Percentiles rank a stretch among this genome's conserved stretches.
These are phyloP conservation scores for Bedellia somnulentella DNA, from an alignment of 2,888 invertebrate species.

Conservation along the genomic window DNA sequence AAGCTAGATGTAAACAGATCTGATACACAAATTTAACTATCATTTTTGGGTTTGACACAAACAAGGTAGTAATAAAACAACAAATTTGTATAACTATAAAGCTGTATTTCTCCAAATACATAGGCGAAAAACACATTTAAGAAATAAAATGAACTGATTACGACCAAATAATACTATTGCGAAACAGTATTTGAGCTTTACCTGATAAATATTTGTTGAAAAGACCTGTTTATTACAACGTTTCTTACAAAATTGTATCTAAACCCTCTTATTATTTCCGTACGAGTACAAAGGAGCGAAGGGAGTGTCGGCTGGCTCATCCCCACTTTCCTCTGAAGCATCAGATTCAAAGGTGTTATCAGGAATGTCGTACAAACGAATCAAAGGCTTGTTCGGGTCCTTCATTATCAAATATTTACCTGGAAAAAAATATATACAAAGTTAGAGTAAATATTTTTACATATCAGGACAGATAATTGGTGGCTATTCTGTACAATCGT, in stretches of 20 bases:
- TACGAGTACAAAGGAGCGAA: constrained; percentile 54
- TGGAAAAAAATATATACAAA: constrained; percentile 21
- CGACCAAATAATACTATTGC: too few species aligned
- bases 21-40: too few species aligned
- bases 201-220: too few species aligned
- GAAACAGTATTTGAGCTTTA: too few species aligned
- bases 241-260: too few species aligned
- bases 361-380: constrained; percentile 96
- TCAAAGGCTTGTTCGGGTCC: constrained; percentile 98
- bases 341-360: constrained; percentile 98
- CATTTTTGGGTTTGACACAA: too few species aligned
- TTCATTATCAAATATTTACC: constrained; percentile 95
- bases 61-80: constrained; percentile 14
- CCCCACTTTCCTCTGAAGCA: constrained; percentile 86
- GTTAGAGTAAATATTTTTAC: neutral
- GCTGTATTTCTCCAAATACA: constrained; percentile 41
- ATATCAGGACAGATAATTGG: neutral
- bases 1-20: too few species aligned
- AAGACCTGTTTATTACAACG: too few species aligned
- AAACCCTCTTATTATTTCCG: constrained; percentile 50
- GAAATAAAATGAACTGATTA: too few species aligned
- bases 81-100: constrained; percentile 30
- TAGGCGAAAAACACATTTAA: constrained; percentile 31
- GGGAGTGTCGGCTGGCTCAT: constrained; percentile 59
- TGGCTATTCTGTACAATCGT: too few species aligned